Conservation (phyloP, 2,113 vertebrate species). For the Periophthalmodon schlosseri region DNA sequence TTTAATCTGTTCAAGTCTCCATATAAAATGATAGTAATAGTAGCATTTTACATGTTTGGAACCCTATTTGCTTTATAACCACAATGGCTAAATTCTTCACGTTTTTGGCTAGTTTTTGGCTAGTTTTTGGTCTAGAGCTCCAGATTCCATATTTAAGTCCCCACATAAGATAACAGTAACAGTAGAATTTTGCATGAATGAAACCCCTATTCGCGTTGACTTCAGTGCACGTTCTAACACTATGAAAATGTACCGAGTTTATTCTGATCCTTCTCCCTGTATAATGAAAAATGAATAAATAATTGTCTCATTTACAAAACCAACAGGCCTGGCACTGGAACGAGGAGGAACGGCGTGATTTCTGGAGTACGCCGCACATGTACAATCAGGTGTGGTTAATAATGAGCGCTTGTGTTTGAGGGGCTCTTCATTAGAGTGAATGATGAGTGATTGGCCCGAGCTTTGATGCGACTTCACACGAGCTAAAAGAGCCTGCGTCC, state of each 20-base stretch:
- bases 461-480: slow-evolving; percentile 82
- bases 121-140: too few species aligned
- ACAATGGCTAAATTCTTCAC: too few species aligned
- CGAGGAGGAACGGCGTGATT: slow-evolving; percentile 43
- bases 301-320: slow-evolving; percentile 18
- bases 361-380: slow-evolving; percentile 68
- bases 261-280: not conserved
- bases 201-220: slow-evolving; percentile 22
- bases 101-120: too few species aligned
- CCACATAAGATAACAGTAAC: not conserved
- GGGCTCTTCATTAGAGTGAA: slow-evolving; percentile 68
- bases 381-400: slow-evolving; percentile 74
- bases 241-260: slow-evolving; percentile 8
- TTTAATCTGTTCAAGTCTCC: too few species aligned
- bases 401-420: slow-evolving; percentile 73
- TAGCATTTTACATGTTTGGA: too few species aligned
- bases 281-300: slow-evolving; percentile 6
- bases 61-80: too few species aligned
- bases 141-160: too few species aligned
- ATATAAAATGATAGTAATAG: too few species aligned
- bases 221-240: not conserved
- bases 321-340: not conserved
- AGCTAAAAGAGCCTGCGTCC: slow-evolving; percentile 43
- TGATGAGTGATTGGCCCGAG: slow-evolving; percentile 59
- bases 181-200: not conserved